Conservation (phyloP, 2,113 vertebrate genomes). For the Tapirus terrestris region DNA sequence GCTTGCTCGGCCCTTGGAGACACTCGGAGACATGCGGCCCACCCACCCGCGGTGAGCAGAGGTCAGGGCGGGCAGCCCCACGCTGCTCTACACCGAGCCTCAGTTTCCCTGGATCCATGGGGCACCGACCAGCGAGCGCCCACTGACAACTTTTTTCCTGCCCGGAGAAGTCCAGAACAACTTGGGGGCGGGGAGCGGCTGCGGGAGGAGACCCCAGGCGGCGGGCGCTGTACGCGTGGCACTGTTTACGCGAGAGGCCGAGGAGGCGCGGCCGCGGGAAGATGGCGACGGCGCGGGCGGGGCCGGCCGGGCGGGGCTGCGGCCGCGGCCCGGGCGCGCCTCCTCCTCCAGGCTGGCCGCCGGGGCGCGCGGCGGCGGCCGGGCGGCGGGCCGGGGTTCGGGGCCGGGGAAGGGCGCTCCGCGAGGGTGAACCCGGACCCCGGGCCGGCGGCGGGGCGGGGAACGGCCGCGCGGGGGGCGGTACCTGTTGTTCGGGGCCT, state of each 20-base stretch:
- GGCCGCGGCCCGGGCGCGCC: constrained; percentile 47
- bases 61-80: not conserved
- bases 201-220: constrained; percentile 43
- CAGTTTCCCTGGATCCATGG: not conserved
- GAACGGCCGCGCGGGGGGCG: constrained; percentile 3
- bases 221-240: constrained; percentile 80
- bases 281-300: constrained; percentile 80
- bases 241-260: constrained; percentile 80
- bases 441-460: not conserved
- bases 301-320: constrained; percentile 67
- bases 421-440: not conserved
- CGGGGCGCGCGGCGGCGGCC: not conserved
- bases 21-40: not conserved
- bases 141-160: constrained; percentile 58
- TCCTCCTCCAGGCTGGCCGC: constrained; percentile 76
- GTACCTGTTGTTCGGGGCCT: constrained; percentile 97
- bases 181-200: constrained; percentile 3
- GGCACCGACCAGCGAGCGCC: not conserved
- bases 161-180: constrained; percentile 2
- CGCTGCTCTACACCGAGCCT: not conserved
- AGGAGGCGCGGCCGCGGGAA: constrained; percentile 80
- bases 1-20: not conserved
- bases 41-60: not conserved
- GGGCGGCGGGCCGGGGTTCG: not conserved
- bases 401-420: not conserved